Evolutionary conservation across 2,797 vertebrate species (phyloP), one percentile per base, ranked within the genome.

Genomic region (Harpagifer antarcticus): DNA sequence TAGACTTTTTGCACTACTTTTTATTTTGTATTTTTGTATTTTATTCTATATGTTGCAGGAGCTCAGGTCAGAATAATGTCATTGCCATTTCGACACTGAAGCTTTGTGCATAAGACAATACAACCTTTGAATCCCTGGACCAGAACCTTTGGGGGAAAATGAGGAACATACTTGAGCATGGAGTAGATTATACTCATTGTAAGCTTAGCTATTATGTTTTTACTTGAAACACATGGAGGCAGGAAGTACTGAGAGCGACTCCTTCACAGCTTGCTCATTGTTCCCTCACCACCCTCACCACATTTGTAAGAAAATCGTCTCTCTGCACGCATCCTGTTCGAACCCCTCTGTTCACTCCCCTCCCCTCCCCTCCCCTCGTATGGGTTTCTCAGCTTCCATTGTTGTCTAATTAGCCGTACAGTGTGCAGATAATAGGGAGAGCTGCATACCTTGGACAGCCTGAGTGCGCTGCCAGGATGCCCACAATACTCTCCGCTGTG

Each of bases 361-460:
- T 69, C 75, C 72, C 53, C 72, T 9, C 78, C 27, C 71, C 59
- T 69, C 75, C 72, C 53, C 53, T 60, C 62, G 9, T 19, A 7
- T 69, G 68, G 53, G 11, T 54, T 50, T 42, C 76, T 68, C 76
- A 5, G 79, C 75, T 6, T 33, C 85, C 78, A 79, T 88, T 89
- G 89, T 88, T 79, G 84, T 76, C 72, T 90, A 90, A 92, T 89
- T 88, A 89, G 75, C 65, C 67, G 84, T 78, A 61, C 78, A 74
- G 85, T 9, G 76, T 11, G 68, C 64, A 60, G 72, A 84, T 87
- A 78, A 84, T 70, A 60, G 16, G 17, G 79, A 56, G 79, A 59
- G 78, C 72, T 14, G 17, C 83, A 72, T 77, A 71, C 72, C 78
- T 82, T 16, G 74, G 84, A 84, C 78, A 14, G 82, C 80, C 69